These are phyloP conservation scores for Ailuropoda melanoleuca DNA, from an alignment of 2,113 vertebrate species.

Conservation along the genomic window DNA sequence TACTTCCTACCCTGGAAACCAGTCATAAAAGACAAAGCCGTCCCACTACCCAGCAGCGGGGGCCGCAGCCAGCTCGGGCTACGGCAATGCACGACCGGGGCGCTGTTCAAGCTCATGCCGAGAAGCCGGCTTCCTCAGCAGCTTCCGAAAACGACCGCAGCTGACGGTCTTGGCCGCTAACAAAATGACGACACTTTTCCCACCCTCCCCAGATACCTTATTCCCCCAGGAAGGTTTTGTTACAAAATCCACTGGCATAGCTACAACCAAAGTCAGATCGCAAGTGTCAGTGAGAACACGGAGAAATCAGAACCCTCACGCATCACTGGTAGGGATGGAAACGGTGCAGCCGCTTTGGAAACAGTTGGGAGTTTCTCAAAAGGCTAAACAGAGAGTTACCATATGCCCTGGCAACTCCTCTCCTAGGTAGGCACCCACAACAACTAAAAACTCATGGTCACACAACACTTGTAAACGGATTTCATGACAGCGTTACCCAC, in stretches of 20 bases:
- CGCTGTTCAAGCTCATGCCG: fast-evolving
- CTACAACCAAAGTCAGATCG: not conserved
- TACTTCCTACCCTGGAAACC: fast-evolving
- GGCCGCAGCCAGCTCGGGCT: fast-evolving
- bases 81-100: fast-evolving
- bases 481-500: fast-evolving
- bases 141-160: not conserved
- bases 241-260: not conserved
- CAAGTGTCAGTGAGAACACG: fast-evolving
- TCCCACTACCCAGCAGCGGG: not conserved
- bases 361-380: not conserved
- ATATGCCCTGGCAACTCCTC: not conserved
- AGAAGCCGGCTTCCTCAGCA: not conserved
- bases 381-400: not conserved
- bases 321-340: fast-evolving
- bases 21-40: too few species aligned
- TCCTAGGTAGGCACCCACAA: not conserved
- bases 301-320: not conserved
- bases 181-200: not conserved
- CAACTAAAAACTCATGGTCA: fast-evolving
- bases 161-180: not conserved
- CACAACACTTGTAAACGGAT: fast-evolving
- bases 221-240: not conserved
- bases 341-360: fast-evolving
- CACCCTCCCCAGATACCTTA: not conserved